These are phyloP conservation scores for Bryconaethiops microstoma DNA, from an alignment of 2,797 vertebrate species.

Conservation along the genomic window DNA sequence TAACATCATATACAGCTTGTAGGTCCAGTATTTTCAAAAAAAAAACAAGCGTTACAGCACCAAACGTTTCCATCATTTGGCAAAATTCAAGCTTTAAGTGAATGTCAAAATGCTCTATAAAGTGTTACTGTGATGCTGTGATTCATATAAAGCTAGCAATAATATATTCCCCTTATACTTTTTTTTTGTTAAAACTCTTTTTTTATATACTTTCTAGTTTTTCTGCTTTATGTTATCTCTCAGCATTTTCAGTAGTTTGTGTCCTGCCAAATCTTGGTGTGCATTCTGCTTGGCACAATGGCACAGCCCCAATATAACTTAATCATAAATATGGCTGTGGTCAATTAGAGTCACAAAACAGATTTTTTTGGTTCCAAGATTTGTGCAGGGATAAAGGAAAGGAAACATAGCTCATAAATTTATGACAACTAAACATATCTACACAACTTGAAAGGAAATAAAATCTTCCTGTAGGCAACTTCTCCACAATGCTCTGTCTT, in stretches of 20 bases:
- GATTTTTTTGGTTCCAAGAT: slow-evolving; percentile 89
- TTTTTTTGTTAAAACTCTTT: slow-evolving; percentile 52
- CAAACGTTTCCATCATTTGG: slow-evolving; percentile 85
- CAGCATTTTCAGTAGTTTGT: slow-evolving; percentile 84
- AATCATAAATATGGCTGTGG: slow-evolving; percentile 86
- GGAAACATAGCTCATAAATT: slow-evolving; percentile 56
- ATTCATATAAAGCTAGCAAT: slow-evolving; percentile 86
- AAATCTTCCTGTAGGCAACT: slow-evolving; percentile 74
- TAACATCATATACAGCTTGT: slow-evolving; percentile 84
- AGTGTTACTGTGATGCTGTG: slow-evolving; percentile 85
- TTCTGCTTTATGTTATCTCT: slow-evolving; percentile 57
- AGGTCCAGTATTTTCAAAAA: slow-evolving; percentile 82
- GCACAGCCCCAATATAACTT: slow-evolving; percentile 82
- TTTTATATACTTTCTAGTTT: slow-evolving; percentile 41
- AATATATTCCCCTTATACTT: slow-evolving; percentile 76
- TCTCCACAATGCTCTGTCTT: slow-evolving; percentile 70
- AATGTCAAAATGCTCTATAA: slow-evolving; percentile 85
- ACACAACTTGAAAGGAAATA: slow-evolving; percentile 67
- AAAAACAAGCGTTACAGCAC: slow-evolving; percentile 82
- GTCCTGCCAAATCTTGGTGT: slow-evolving; percentile 85
- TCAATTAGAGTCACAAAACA: slow-evolving; percentile 84
- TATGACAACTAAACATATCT: slow-evolving; percentile 72
- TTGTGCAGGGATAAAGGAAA: slow-evolving; percentile 76
- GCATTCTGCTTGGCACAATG: slow-evolving; percentile 84
- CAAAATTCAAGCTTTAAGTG: slow-evolving; percentile 89